Conservation (phyloP, 30 jellyfish, hydroid and myxozoan species). For the Pseudorhiza aurosa region DNA sequence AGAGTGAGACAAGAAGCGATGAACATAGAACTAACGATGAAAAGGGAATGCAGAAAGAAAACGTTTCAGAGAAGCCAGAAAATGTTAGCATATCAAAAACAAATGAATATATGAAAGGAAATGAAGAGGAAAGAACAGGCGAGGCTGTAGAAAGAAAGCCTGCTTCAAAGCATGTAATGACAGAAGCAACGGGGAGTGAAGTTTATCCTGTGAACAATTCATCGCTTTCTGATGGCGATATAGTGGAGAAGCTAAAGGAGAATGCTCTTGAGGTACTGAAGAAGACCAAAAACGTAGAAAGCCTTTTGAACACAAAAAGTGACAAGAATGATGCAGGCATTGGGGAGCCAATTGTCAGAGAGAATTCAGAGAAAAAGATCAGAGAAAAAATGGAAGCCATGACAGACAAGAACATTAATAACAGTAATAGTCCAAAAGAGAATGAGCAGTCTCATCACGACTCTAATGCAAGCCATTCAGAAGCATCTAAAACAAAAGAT, state of each 20-base stretch:
- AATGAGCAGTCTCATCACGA: no score
- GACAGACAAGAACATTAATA: no score
- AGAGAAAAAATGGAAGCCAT: no score
- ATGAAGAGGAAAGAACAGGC: neutral
- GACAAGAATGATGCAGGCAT: neutral
- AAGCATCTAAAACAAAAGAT: no score
- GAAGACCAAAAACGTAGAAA: neutral
- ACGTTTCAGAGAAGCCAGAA: neutral
- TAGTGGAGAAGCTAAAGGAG: constrained; percentile 37
- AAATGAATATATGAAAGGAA: neutral
- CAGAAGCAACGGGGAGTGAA: neutral
- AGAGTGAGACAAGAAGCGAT: neutral
- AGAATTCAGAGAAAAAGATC: neutral
- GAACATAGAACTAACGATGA: neutral
- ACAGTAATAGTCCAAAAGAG: no score
- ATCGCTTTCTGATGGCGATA: constrained; percentile 52
- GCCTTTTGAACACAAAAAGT: neutral
- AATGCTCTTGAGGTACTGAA: constrained; percentile 17
- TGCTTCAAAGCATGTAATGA: neutral
- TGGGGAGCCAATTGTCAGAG: constrained; percentile 28
- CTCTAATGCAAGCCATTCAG: no score
- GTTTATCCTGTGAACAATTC: constrained; percentile 30
- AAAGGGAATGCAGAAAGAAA: neutral
- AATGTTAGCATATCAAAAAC: neutral
- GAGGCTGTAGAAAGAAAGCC: neutral